Evolutionary conservation across 2,113 vertebrate species (phyloP), one percentile per base, ranked within the genome.

Genomic region (Archilochus colubris): DNA sequence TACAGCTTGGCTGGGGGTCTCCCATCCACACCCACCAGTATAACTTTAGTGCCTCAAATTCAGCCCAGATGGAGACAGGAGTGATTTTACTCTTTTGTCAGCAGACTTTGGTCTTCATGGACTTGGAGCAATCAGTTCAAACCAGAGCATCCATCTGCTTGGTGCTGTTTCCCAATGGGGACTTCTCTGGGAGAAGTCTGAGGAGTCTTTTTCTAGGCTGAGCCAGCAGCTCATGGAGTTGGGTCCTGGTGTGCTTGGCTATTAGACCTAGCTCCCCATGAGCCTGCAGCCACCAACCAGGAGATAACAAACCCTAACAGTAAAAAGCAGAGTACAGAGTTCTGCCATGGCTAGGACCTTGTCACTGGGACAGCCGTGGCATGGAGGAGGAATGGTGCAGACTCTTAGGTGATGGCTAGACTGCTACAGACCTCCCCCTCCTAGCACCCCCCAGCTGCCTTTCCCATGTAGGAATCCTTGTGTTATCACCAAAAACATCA

Each of bases 141-240:
- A 36, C 16, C 62, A 91, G 44, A 18, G n/a, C 55, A 58, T 38
- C 33, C 5, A 3, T 72, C 16, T 46, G 54, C 36, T 22, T 1
- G 1, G 38, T 69, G 51, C 27, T 6, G 43, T 14, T 57, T 70
- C 15, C 44, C 43, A 6, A 46, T 9, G 59, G 28, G 13, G 18
- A 25, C 33, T 53, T 70, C 36, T 36, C 19, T 74, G 43, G 46
- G 21, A 82, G 44, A 59, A 53, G 54, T 22, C 54, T 38, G 23
- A 30, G 22, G 36, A 31, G n/a, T 8, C 16, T 33, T 17, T n/a
- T 0, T 0, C 24, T 63, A n/a, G 58, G 22, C 17, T 76, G 69
- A 67, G 59, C n/a, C 0, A 3, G n/a, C 44, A 78, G 38, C 0
- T 0, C 10, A 2, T 30, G 46, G 28, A 20, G 3, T 5, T 16